Evolutionary conservation across 2,113 vertebrate species (phyloP).

Genomic region (Peromyscus leucopus): DNA sequence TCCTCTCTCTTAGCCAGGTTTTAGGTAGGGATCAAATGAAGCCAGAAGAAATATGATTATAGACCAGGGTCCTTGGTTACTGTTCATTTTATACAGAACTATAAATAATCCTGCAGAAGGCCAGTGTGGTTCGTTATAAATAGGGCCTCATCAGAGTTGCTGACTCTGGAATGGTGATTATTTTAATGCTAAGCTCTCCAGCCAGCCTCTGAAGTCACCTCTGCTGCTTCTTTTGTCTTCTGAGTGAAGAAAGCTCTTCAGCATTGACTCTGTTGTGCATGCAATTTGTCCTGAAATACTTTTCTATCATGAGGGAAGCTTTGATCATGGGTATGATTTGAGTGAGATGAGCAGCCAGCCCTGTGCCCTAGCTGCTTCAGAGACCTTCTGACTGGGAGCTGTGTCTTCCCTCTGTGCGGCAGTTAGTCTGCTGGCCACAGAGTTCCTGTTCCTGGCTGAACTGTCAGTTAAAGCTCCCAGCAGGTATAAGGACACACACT

Average conservation of each 20-base stretch:
- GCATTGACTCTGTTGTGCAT: constrained; percentile 35
- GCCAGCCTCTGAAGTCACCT: constrained; percentile 16
- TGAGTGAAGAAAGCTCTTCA: constrained; percentile 24
- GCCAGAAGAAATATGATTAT: constrained; percentile 50
- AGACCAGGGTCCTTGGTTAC: constrained; percentile 18
- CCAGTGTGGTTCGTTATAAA: constrained; percentile 50
- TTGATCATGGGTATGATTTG: constrained; percentile 9
- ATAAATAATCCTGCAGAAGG: constrained; percentile 63
- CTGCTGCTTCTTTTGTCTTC: constrained; percentile 49
- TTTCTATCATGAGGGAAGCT: not conserved
- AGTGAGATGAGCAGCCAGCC: constrained; percentile 40
- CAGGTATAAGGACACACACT: constrained; percentile 54
- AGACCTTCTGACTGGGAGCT: constrained; percentile 21
- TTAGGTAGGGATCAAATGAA: constrained; percentile 47
- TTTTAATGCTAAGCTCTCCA: constrained; percentile 59
- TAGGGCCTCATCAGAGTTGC: constrained; percentile 44
- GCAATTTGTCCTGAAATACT: constrained; percentile 26
- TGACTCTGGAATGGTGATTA: constrained; percentile 56
- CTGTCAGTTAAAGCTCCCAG: constrained; percentile 44
- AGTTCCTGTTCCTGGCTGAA: constrained; percentile 48
- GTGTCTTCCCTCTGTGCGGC: not conserved
- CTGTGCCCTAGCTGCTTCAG: not conserved
- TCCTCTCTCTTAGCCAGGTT: constrained; percentile 34
- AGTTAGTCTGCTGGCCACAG: constrained; percentile 36
- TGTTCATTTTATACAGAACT: constrained; percentile 57